Conservation (phyloP, 2,113 vertebrate genomes). For the Vidua macroura region DNA sequence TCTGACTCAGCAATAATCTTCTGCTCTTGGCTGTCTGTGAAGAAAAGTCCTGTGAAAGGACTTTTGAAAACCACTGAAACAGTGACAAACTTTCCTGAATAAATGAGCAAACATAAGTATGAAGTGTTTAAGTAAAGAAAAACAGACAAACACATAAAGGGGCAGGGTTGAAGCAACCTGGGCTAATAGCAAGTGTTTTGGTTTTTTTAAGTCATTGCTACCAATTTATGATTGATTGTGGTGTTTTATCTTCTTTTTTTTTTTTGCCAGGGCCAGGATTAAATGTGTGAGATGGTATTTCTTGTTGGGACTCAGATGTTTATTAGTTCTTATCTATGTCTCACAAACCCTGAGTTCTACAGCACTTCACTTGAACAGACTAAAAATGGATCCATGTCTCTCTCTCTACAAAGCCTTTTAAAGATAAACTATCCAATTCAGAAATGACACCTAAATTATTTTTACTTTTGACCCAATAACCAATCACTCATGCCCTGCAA, state of each 20-base stretch:
- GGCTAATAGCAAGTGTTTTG: not conserved
- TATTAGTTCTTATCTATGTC: not conserved
- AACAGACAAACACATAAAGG: not conserved
- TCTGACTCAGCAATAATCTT: not conserved
- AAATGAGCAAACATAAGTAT: not conserved
- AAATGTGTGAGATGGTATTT: not conserved
- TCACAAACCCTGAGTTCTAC: not conserved
- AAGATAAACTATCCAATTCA: not conserved
- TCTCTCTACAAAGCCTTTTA: not conserved
- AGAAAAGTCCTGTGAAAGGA: not conserved
- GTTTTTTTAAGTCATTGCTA: no score
- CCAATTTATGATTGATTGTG: not conserved
- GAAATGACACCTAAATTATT: not conserved
- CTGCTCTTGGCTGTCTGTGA: not conserved
- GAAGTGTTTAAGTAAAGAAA: not conserved
- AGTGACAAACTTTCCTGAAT: not conserved
- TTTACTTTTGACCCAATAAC: not conserved
- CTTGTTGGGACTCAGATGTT: not conserved
- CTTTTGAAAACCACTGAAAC: not conserved
- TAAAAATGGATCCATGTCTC: not conserved
- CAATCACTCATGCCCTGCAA: not conserved
- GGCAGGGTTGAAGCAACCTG: not conserved
- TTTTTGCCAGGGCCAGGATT: not conserved
- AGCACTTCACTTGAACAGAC: not conserved
- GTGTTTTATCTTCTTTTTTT: not conserved